Conservation (phyloP, 2,113 vertebrate species). For the Callorhinus ursinus region DNA sequence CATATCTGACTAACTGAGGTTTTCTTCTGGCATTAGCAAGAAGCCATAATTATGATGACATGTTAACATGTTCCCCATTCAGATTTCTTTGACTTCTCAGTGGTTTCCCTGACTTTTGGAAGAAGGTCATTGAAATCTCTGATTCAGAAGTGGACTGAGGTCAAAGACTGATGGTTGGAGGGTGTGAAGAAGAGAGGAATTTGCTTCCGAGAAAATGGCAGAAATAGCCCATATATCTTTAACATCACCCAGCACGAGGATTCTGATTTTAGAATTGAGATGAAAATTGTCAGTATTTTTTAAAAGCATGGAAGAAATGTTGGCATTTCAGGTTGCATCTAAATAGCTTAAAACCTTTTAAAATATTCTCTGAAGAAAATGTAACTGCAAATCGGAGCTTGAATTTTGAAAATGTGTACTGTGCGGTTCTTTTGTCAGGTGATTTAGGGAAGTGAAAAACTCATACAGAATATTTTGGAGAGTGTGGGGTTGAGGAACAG, state of each 20-base stretch:
- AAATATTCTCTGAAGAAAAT: conserved; percentile 46
- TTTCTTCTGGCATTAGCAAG: conserved; percentile 9
- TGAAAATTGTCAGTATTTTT: conserved; percentile 18
- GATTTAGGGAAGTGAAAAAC: not conserved
- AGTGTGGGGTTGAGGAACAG: not conserved
- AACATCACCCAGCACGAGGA: not conserved
- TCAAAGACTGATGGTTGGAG: not conserved
- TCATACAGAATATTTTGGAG: not conserved
- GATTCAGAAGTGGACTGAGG: not conserved
- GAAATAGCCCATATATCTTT: not conserved
- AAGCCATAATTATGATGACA: not conserved
- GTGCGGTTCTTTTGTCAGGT: not conserved
- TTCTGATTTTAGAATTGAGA: conserved; percentile 41
- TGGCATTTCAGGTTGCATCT: conserved; percentile 35
- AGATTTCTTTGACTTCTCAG: not conserved
- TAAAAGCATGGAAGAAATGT: conserved; percentile 9
- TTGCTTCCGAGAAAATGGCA: conserved; percentile 8
- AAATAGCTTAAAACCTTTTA: conserved; percentile 47
- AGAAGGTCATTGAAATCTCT: not conserved
- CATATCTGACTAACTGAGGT: not conserved
- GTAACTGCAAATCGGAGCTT: not conserved
- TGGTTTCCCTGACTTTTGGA: not conserved
- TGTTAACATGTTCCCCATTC: not conserved
- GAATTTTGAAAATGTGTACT: conserved; percentile 25
- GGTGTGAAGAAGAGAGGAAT: not conserved